phyloP scores from a whole-genome alignment of 2,797 vertebrate genomes.

The Acipenser transmontanus region DNA sequence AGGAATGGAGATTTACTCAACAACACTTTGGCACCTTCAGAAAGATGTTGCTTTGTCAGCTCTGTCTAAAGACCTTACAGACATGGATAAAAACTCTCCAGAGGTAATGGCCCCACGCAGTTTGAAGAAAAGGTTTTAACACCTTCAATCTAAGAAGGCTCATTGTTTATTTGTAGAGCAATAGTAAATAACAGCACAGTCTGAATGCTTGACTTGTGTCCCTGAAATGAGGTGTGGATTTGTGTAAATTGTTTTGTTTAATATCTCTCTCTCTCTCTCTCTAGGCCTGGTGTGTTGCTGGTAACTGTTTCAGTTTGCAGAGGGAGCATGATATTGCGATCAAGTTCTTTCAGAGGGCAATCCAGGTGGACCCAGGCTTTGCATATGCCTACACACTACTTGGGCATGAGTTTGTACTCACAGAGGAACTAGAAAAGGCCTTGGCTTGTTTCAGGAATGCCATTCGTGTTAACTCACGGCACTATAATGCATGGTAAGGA shows the following conservation, averaged over 20 bases:
- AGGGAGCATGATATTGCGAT: slow-evolving; percentile 95
- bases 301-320: slow-evolving; percentile 96
- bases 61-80: slow-evolving; percentile 91
- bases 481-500: slow-evolving; percentile 91
- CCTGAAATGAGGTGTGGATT: not conserved
- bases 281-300: slow-evolving; percentile 94
- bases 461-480: slow-evolving; percentile 87
- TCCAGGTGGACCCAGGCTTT: slow-evolving; percentile 93
- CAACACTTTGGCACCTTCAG: slow-evolving; percentile 93
- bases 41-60: slow-evolving; percentile 92
- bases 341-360: slow-evolving; percentile 97
- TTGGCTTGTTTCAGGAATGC: slow-evolving; percentile 92
- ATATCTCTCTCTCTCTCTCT: slow-evolving; percentile 2
- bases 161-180: too few species aligned
- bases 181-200: too few species aligned
- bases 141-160: too few species aligned
- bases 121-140: too few species aligned
- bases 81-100: slow-evolving; percentile 96
- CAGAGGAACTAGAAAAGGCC: slow-evolving; percentile 92
- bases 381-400: slow-evolving; percentile 93
- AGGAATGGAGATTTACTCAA: slow-evolving; percentile 97
- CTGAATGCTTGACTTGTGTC: too few species aligned
- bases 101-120: slow-evolving; percentile 58
- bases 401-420: slow-evolving; percentile 92
- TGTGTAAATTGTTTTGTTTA: not conserved